phyloP scores from a whole-genome alignment of 1,140 invertebrate genomes.

The Lithobius niger region DNA sequence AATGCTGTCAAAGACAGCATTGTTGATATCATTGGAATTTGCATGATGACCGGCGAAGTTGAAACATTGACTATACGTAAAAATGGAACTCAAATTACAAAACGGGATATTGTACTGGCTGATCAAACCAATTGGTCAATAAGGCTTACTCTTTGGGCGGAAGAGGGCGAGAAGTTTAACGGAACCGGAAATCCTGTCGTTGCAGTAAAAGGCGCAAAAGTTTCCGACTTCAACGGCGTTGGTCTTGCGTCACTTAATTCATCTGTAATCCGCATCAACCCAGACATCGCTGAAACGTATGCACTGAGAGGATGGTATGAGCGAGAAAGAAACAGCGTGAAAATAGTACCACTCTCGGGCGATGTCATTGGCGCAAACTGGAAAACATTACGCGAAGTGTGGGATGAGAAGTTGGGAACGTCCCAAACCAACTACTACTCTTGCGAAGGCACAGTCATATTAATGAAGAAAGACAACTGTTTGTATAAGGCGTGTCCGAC shows the following conservation, averaged over 20 bases:
- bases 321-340: constrained; percentile 47
- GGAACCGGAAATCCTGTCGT: constrained; percentile 59
- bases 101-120: constrained; percentile 74
- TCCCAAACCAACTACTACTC: constrained; percentile 62
- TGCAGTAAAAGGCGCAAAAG: constrained; percentile 58
- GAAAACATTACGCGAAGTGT: constrained; percentile 58
- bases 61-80: constrained; percentile 52
- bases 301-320: constrained; percentile 81
- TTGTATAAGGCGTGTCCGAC: constrained; percentile 66
- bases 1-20: constrained; percentile 44
- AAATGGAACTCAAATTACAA: constrained; percentile 69
- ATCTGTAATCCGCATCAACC: constrained; percentile 53
- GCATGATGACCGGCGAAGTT: constrained; percentile 57
- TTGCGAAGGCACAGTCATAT: constrained; percentile 49
- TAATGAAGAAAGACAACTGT: constrained; percentile 59
- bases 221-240: constrained; percentile 64
- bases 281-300: constrained; percentile 76
- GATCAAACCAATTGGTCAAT: constrained; percentile 71
- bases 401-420: constrained; percentile 45
- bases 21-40: constrained; percentile 82
- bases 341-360: constrained; percentile 47
- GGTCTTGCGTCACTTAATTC: constrained; percentile 27
- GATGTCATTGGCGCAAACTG: constrained; percentile 28
- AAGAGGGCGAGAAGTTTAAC: constrained; percentile 61
- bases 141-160: constrained; percentile 41